Evolutionary conservation across 2,113 vertebrate genomes (phyloP), one percentile per base, ranked within the genome.

Genomic region (Charadrius vociferus): DNA sequence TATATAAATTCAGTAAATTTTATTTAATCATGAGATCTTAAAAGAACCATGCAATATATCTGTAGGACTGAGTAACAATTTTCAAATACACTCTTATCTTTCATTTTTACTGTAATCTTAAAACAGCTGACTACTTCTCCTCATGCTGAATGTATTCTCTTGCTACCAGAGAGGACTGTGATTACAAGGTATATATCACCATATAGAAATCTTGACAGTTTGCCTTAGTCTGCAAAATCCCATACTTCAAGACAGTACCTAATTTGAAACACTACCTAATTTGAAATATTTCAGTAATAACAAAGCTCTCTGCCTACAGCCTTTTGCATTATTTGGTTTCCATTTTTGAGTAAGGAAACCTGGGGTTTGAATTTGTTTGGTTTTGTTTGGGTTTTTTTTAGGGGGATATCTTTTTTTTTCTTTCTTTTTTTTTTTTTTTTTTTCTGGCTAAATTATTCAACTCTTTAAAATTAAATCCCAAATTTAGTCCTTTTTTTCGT

Each of bases 61-160:
- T 62, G 8, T 68, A 63, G 80, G 32, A 65, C 17, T 34, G 26
- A 78, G 30, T 49, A 91, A 75, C 26, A 61, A 21, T 68, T 93
- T 96, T 82, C 30, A 79, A 34, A 75, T 72, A 36, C 6, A 71
- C 15, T 80, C 10, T 52, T 84, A 72, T 9, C 34, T 90, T 86
- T 88, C 58, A 83, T 83, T 93, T 94, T 86, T 30, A 52, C 15
- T 78, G 90, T 83, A 77, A 90, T 91, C 71, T 90, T 83, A 86
- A 88, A 96, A 83, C 17, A 92, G 75, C 55, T 92, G 88, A 82
- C 79, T 92, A 9, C 79, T 92, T 86, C 67, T 78, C 18, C 84
- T 67, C 88, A 70, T 19, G 2, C 36, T 81, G 80, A 80, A 88
- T 43, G 5, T 34, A n/a, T 78, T 89, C 24, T 88, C 23, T 53